Evolutionary conservation across 2,797 vertebrate species (phyloP), one percentile per base, ranked within the genome.

Genomic region (Mallotus villosus): DNA sequence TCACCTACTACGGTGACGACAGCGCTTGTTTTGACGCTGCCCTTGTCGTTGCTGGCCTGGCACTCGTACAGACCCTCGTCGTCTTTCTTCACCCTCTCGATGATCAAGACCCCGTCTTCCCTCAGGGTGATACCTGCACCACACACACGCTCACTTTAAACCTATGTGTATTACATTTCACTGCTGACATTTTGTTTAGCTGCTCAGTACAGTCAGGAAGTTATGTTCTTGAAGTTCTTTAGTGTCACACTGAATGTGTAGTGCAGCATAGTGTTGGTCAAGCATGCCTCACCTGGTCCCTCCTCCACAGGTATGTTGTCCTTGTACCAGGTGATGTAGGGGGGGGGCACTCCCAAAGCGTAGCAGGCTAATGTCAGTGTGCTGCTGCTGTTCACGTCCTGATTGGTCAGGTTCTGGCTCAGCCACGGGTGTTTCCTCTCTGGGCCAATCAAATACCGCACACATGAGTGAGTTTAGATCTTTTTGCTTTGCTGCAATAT

Each of bases 61-160:
- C 97, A 98, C 80, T 95, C 91, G 0, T 98, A 98, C 63, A 93
- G 79, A 49, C 97, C 97, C 82, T 97, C 95, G 0, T 98, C 97
- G 0, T 97, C 96, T 85, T 96, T 97, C 85, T 96, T 97, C 78
- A 97, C 94, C 80, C 96, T 88, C 74, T 96, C 95, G 5, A 97
- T 97, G 75, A 91, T 92, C 82, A 98, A 87, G 17, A 81, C 77
- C 0, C 94, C 94, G 2, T 94, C 88, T 11, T 90, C 81, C 79
- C 88, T 82, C 69, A 94, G 86, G 9, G 91, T 92, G 80, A 98
- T 95, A 70, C 96, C 97, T 98, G 90, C 4, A 80, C 77, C 29
- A 72, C 51, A 85, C 14, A n/a, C 51, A n/a, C 51, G 2, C 51
- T 17, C 51, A 53, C 17, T 17, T 11, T 1, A 2, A 41, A 41